Evolutionary conservation across 1,140 invertebrate species (phyloP).

Genomic region (Calycopis cecrops): DNA sequence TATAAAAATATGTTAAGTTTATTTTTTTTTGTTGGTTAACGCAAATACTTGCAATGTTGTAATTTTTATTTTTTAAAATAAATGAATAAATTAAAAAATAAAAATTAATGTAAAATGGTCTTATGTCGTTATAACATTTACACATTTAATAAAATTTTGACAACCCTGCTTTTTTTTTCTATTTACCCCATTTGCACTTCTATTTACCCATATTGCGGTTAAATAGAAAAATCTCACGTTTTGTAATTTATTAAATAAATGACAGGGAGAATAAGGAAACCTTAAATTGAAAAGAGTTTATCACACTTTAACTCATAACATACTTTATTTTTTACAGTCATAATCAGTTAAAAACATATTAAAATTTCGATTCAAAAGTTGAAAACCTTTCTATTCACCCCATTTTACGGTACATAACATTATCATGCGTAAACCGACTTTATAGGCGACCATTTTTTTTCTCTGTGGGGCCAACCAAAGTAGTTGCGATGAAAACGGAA

Average conservation of each 20-base stretch:
- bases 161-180: conserved; percentile 19
- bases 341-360: conserved; percentile 7
- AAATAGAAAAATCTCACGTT: conserved; percentile 15
- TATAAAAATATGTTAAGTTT: no score
- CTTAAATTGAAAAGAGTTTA: conserved; percentile 15
- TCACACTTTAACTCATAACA: conserved; percentile 15
- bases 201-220: conserved; percentile 16
- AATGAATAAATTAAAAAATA: no score
- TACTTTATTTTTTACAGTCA: not conserved
- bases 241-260: conserved; percentile 17
- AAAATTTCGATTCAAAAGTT: conserved; percentile 13
- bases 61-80: no score
- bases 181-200: conserved; percentile 13
- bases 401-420: conserved; percentile 12
- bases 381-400: conserved; percentile 15
- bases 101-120: no score
- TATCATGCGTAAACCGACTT: no score
- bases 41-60: no score
- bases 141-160: conserved; percentile 16
- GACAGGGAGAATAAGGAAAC: conserved; percentile 2
- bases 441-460: no score
- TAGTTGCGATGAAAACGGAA: no score
- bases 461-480: no score
- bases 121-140: no score
- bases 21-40: no score